These are phyloP conservation scores for Euclidia mi DNA, from an alignment of 2,888 invertebrate species.

Conservation along the genomic window DNA sequence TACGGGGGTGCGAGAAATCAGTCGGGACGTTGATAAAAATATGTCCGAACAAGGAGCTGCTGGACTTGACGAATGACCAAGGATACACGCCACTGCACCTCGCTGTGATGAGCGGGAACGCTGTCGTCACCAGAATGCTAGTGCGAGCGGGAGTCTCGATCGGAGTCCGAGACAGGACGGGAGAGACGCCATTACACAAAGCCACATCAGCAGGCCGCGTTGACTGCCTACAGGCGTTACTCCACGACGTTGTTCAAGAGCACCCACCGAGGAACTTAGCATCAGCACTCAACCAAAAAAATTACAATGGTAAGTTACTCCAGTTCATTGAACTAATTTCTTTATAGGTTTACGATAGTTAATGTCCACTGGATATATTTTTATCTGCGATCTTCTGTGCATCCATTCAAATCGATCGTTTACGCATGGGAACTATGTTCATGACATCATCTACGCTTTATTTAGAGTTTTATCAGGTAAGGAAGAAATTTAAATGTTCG, in stretches of 20 bases:
- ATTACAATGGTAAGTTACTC: slow-evolving; percentile 94
- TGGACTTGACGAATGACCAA: slow-evolving; percentile 95
- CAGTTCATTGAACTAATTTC: not conserved
- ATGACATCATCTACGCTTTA: slow-evolving; percentile 41
- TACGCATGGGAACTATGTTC: not conserved
- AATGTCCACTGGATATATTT: not conserved
- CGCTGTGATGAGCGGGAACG: slow-evolving; percentile 94
- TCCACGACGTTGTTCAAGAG: slow-evolving; percentile 91
- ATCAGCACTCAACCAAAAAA: slow-evolving; percentile 94
- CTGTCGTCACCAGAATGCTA: slow-evolving; percentile 93
- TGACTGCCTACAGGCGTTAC: slow-evolving; percentile 93
- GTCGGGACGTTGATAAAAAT: slow-evolving; percentile 93
- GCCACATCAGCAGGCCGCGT: slow-evolving; percentile 93
- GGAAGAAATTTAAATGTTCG: slow-evolving; percentile 18
- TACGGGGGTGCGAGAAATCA: slow-evolving; percentile 93
- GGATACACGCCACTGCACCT: slow-evolving; percentile 96
- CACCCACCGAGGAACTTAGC: slow-evolving; percentile 75
- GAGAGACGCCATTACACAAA: slow-evolving; percentile 96
- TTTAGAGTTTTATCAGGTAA: slow-evolving; percentile 18
- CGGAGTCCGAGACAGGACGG: slow-evolving; percentile 92
- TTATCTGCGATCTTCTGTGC: slow-evolving; percentile 7
- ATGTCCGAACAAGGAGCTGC: slow-evolving; percentile 93
- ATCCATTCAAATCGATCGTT: slow-evolving; percentile 15
- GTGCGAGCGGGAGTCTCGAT: slow-evolving; percentile 94
- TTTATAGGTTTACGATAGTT: not conserved